These are phyloP conservation scores for Hirtodrosophila cameraria DNA, from an alignment of 2,888 invertebrate genomes.

Conservation along the genomic window DNA sequence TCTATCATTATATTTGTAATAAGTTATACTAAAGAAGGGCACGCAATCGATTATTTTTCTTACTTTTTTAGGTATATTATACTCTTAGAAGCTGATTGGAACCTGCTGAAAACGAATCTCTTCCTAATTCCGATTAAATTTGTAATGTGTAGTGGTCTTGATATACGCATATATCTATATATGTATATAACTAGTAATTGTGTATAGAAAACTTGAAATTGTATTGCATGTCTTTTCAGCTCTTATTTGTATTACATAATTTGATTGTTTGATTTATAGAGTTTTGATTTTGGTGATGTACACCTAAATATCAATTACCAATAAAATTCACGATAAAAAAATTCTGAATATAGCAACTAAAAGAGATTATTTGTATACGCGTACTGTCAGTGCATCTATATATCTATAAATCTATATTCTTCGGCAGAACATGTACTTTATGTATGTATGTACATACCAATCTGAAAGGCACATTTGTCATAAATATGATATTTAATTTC, in stretches of 20 bases:
- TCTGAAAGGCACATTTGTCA: conserved; percentile 50
- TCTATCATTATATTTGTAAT: conserved; percentile 7
- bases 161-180: conserved; percentile 30
- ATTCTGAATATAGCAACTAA: conserved; percentile 41
- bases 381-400: conserved; percentile 5
- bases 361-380: conserved; percentile 24
- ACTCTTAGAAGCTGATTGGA: conserved; percentile 30
- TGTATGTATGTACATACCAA: conserved; percentile 39
- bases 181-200: conserved; percentile 33
- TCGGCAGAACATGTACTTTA: not conserved
- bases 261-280: conserved; percentile 41
- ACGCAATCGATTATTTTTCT: conserved; percentile 24
- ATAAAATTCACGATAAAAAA: conserved; percentile 47
- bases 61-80: conserved; percentile 24
- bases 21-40: conserved; percentile 29
- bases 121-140: conserved; percentile 27
- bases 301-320: conserved; percentile 42
- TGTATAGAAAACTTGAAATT: conserved; percentile 62
- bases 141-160: conserved; percentile 13
- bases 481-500: conserved; percentile 45
- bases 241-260: conserved; percentile 45
- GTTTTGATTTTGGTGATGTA: conserved; percentile 21
- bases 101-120: conserved; percentile 20
- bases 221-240: conserved; percentile 62
- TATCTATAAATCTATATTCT: conserved; percentile 9